Evolutionary conservation across 1,140 invertebrate species (phyloP).

Genomic region (Chymomyza costata): DNA sequence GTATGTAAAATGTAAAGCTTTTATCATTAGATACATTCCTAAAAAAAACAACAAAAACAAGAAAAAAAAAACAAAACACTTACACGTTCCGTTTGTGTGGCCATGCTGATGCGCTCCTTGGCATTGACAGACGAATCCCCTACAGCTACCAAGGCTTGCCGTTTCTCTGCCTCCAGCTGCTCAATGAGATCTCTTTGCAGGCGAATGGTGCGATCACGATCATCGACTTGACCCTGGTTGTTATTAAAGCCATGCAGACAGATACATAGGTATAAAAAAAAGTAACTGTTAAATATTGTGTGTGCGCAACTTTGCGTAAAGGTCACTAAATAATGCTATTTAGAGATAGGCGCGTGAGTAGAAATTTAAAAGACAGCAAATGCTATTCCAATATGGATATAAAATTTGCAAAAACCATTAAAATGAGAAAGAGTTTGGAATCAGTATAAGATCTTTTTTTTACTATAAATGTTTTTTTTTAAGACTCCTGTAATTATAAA

Average conservation of each 20-base stretch:
- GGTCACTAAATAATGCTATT: conserved; percentile 45
- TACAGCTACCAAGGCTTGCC: conserved; percentile 31
- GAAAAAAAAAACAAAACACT: too few relatives aligned
- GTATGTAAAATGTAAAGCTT: too few relatives aligned
- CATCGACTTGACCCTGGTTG: conserved; percentile 80
- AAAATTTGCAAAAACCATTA: too few relatives aligned
- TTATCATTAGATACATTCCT: too few relatives aligned
- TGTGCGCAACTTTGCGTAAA: conserved; percentile 34
- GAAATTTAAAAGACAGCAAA: too few relatives aligned
- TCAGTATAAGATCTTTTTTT: too few relatives aligned
- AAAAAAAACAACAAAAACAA: too few relatives aligned
- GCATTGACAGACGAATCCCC: conserved; percentile 6
- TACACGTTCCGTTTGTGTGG: conserved; percentile 86
- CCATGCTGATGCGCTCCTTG: conserved; percentile 78
- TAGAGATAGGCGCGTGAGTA: too few relatives aligned
- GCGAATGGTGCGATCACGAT: conserved; percentile 82
- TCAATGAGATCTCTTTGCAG: conserved; percentile 80
- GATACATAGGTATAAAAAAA: conserved; percentile 9
- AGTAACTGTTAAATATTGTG: conserved; percentile 40
- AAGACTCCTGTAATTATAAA: too few relatives aligned
- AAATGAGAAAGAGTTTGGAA: too few relatives aligned
- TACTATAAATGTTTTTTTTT: too few relatives aligned
- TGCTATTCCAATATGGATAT: too few relatives aligned
- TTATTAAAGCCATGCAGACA: not conserved
- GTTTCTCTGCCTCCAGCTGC: conserved; percentile 74